A percentile compares a stretch with the other conserved stretches of the same genome.
phyloP scores from a whole-genome alignment of 2,113 vertebrate genomes.

The Chauna torquata region DNA sequence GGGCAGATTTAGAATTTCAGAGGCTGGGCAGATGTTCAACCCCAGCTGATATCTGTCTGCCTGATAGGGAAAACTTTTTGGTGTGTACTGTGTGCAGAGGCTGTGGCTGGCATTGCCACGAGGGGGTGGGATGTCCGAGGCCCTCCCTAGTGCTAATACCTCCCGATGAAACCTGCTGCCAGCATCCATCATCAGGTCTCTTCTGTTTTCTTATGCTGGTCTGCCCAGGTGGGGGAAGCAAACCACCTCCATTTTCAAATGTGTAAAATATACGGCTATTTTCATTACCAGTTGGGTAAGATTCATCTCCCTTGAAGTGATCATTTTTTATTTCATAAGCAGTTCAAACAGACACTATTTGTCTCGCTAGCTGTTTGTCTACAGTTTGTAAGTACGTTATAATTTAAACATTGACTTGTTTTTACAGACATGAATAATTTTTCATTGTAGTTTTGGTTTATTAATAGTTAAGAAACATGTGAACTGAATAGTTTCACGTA shows the following conservation, averaged over 20 bases:
- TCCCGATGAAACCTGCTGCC: neutral
- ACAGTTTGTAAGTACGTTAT: neutral
- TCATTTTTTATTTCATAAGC: neutral
- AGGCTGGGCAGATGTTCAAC: neutral
- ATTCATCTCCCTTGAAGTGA: neutral
- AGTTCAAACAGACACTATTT: neutral
- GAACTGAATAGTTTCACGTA: neutral
- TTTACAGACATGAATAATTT: neutral
- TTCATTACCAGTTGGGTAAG: neutral
- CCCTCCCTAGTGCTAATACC: neutral
- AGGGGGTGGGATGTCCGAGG: accelerated
- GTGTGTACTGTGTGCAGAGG: neutral
- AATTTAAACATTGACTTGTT: neutral
- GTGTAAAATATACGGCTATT: neutral
- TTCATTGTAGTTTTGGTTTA: constrained; percentile 16
- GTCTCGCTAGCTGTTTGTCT: neutral
- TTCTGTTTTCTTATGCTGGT: neutral
- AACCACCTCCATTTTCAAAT: neutral
- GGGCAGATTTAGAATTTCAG: neutral
- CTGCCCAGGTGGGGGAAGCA: neutral
- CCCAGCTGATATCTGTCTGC: neutral
- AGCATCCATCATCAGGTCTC: neutral
- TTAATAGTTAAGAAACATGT: constrained; percentile 22
- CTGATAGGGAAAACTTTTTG: neutral
- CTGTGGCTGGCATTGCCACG: neutral